Evolutionary conservation across 1,140 invertebrate genomes (phyloP), one percentile per base, ranked within the genome.

Genomic region (Megathymus violae): DNA sequence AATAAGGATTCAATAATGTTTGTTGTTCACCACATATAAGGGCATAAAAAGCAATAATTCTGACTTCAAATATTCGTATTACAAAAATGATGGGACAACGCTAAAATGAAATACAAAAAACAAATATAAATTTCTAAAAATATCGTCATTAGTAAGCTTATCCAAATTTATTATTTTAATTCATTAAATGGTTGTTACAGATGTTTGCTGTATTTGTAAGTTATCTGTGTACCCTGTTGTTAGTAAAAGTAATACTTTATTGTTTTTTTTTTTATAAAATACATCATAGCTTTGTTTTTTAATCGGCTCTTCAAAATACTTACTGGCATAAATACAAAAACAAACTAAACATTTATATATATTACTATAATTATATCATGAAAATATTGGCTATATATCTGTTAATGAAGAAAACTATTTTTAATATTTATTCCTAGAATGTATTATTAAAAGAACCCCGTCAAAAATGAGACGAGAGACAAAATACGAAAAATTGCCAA

Each of bases 201-300:
- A 64, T 58, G 36, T 44, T n/a, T 56, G 34, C 17, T 16, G 27
- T 62, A 62, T 66, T 61, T 62, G 38, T 66, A 41, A 54, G 36
- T 52, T 50, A 25, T 62, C 6, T 43, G 47, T 59, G 54, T 80
- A 80, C 77, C 77, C 77, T 80, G 77, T 80, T 73, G 61, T n/a
- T 64, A 19, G 15, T 9, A n/a, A 25, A n/a, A 48, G 10, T n/a
- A 36, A 36, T 36, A 36, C 3, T 36, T 36, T 36, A 36, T 36
- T n/a, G 34, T 1, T 36, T 36, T 36, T 36, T 36, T 36, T 36
- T 36, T 36, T 36, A 36, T 36, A 36, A 36, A 36, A 36, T 36
- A 36, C 27, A 7, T 43, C 6, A 40, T 25, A 31, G 25, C 11
- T 31, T n/a, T n/a, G n/a, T n/a, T 44, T 59, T 59, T 10, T 13